Percentiles rank a stretch among this genome's conserved stretches.
phyloP scores from a whole-genome alignment of 2,888 invertebrate species.

The Bombyx huttoni region DNA sequence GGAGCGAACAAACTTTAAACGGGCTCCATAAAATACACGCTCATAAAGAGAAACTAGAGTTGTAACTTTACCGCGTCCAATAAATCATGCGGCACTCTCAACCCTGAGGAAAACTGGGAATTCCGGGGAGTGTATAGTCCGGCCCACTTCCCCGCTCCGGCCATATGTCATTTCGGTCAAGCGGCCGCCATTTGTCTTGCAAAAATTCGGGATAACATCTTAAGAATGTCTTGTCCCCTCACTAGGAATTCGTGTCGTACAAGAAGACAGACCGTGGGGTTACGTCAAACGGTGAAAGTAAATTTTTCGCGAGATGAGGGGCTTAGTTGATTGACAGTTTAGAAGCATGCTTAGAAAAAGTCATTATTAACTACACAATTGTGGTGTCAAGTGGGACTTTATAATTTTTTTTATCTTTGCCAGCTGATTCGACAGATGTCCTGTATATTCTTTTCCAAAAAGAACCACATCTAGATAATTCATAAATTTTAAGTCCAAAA shows the following conservation, averaged over 20 bases:
- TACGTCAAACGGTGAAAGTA: constrained; percentile 6
- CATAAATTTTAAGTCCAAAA: too few species aligned
- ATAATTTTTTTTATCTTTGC: too few species aligned
- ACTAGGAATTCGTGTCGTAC: constrained; percentile 14
- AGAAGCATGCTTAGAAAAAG: background rate
- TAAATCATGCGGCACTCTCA: constrained; percentile 28
- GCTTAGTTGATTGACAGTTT: background rate
- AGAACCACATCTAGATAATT: too few species aligned
- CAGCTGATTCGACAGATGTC: too few species aligned
- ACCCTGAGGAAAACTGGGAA: constrained; percentile 29
- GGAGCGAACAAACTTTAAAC: constrained; percentile 30
- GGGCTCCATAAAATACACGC: constrained; percentile 41
- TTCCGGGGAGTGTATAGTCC: constrained; percentile 46
- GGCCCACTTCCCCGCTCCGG: constrained; percentile 21
- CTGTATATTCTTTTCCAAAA: too few species aligned
- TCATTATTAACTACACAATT: background rate
- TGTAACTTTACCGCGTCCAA: constrained; percentile 24
- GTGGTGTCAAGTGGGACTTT: too few species aligned
- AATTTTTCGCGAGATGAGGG: background rate
- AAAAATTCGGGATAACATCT: constrained; percentile 58
- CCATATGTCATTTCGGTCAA: constrained; percentile 66
- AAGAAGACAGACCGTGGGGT: constrained; percentile 28
- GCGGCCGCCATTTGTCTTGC: constrained; percentile 61
- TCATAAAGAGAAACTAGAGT: constrained; percentile 40
- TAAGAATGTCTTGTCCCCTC: constrained; percentile 43